Conservation (phyloP, 2,113 vertebrate species). For the Lontra canadensis region DNA sequence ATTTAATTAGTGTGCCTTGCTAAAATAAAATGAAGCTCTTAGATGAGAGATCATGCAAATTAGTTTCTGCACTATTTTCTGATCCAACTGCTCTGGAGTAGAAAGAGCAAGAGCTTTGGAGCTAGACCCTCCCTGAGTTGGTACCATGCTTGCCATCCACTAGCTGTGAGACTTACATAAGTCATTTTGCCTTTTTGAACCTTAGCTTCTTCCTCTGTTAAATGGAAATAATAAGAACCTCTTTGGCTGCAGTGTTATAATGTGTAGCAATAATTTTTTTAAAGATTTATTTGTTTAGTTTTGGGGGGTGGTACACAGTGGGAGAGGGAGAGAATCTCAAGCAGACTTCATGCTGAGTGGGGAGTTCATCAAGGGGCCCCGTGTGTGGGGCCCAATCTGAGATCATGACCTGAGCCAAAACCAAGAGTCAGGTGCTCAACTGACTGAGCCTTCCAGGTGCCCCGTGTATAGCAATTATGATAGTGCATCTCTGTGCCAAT, state of each 20-base stretch:
- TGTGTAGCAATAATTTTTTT: neutral
- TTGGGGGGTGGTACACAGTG: neutral
- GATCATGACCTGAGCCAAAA: neutral
- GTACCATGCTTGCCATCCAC: neutral
- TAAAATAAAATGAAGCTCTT: slow-evolving; percentile 30
- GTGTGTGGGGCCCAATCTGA: neutral
- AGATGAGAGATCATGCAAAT: slow-evolving; percentile 47
- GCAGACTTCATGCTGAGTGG: neutral
- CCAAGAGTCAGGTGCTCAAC: neutral
- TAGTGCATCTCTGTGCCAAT: neutral
- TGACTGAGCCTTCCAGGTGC: neutral
- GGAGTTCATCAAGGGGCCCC: neutral
- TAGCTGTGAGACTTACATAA: neutral
- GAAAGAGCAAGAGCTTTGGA: slow-evolving; percentile 26
- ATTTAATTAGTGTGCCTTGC: slow-evolving; percentile 42
- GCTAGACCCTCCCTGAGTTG: no score
- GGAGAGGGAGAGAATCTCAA: neutral
- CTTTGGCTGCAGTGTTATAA: neutral
- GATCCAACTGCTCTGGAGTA: neutral
- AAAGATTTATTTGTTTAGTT: neutral
- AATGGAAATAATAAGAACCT: neutral
- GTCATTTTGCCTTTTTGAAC: slow-evolving; percentile 26
- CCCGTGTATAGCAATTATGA: neutral
- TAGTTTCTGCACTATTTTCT: slow-evolving; percentile 42
- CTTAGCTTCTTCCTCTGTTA: neutral